Evolutionary conservation across 2,888 invertebrate genomes (phyloP).

Genomic region (Phyllotreta striolata): DNA sequence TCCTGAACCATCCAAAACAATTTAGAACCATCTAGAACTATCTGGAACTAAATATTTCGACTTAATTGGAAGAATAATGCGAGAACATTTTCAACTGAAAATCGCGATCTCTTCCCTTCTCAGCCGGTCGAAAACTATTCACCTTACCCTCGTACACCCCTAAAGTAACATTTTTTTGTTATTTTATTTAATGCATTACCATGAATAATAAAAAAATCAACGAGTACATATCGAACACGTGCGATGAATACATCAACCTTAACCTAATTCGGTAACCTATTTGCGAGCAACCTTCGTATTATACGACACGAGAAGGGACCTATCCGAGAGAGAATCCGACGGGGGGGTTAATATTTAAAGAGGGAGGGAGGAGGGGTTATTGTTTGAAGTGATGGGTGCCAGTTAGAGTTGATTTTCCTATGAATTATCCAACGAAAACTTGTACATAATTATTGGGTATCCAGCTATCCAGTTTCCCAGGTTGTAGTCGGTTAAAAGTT

Average conservation of each 20-base stretch:
- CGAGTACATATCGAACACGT: constrained; percentile 6
- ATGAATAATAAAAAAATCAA: neutral
- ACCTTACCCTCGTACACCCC: too few relatives aligned
- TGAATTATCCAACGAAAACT: too few relatives aligned
- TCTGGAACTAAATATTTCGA: too few relatives aligned
- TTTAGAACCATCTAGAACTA: too few relatives aligned
- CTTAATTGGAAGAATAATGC: too few relatives aligned
- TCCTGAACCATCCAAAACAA: too few relatives aligned
- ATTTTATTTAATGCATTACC: neutral
- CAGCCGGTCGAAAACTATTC: too few relatives aligned
- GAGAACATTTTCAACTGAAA: too few relatives aligned
- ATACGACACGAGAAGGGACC: constrained; percentile 18
- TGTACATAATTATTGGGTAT: too few relatives aligned
- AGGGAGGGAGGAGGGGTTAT: constrained; percentile 6
- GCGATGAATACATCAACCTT: constrained; percentile 23
- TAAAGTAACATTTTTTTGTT: neutral
- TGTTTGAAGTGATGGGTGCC: constrained; percentile 1
- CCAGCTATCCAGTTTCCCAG: neutral
- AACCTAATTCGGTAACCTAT: constrained; percentile 22
- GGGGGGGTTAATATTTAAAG: neutral
- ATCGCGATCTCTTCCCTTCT: too few relatives aligned
- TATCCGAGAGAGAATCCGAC: constrained; percentile 1
- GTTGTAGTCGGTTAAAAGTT: too few relatives aligned
- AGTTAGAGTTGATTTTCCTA: neutral
- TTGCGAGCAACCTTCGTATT: constrained; percentile 19